Conservation (phyloP, 2,888 invertebrate species). For the Mythimna lalbum region DNA sequence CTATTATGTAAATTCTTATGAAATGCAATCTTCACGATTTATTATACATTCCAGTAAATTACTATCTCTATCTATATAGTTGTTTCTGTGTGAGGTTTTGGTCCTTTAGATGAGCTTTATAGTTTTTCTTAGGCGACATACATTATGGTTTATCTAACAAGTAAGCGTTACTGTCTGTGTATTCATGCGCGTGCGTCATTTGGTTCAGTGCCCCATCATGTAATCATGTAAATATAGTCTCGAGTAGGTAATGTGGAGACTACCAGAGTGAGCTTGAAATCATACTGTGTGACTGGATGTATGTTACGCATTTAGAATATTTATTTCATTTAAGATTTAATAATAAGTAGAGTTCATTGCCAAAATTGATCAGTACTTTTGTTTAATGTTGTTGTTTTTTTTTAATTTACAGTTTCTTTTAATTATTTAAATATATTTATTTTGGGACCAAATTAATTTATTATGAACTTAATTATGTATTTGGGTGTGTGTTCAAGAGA, state of each 20-base stretch:
- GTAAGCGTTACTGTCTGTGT: constrained; percentile 81
- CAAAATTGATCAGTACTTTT: constrained; percentile 89
- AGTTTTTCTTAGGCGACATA: constrained; percentile 83
- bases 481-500: constrained; percentile 87
- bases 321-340: constrained; percentile 87
- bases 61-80: constrained; percentile 77
- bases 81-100: constrained; percentile 83
- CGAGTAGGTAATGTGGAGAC: constrained; percentile 73
- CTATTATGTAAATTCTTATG: constrained; percentile 74
- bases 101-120: constrained; percentile 84
- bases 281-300: constrained; percentile 82
- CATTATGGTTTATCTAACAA: constrained; percentile 77
- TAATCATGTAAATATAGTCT: constrained; percentile 83
- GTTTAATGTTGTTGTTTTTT: constrained; percentile 86
- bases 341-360: constrained; percentile 88
- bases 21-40: constrained; percentile 75
- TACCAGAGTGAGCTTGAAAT: constrained; percentile 74
- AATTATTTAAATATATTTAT: constrained; percentile 89
- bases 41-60: constrained; percentile 86
- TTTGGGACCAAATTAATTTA: constrained; percentile 91
- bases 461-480: constrained; percentile 88
- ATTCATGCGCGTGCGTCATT: constrained; percentile 78
- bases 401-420: constrained; percentile 81
- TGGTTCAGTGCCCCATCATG: constrained; percentile 78
- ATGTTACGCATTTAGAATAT: constrained; percentile 83